Evolutionary conservation across 2,888 invertebrate species (phyloP).

Genomic region (Ichneumoninae sp.): DNA sequence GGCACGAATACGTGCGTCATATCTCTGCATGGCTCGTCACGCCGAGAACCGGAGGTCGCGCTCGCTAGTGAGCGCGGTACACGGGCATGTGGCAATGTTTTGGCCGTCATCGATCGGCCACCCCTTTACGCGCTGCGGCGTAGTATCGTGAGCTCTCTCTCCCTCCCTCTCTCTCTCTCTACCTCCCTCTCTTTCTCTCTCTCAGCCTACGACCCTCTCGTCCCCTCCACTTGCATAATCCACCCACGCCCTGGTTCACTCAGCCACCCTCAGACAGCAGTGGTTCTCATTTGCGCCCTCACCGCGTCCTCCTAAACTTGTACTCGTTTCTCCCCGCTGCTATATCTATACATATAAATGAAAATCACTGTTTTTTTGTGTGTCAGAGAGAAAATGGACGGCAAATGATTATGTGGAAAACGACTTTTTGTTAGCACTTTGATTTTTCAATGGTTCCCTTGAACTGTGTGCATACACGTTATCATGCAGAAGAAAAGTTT

Average conservation of each 20-base stretch:
- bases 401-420: too few species aligned
- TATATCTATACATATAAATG: not conserved
- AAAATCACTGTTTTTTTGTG: not conserved
- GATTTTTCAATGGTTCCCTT: too few species aligned
- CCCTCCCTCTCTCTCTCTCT: conserved; percentile 59
- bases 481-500: too few species aligned
- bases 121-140: conserved; percentile 79
- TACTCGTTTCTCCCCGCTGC: not conserved
- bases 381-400: not conserved
- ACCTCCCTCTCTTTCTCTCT: conserved; percentile 35
- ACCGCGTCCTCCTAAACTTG: not conserved
- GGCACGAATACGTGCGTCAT: conserved; percentile 55
- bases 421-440: too few species aligned
- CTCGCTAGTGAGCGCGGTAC: conserved; percentile 55
- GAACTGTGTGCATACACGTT: too few species aligned
- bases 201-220: conserved; percentile 51
- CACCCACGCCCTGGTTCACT: conserved; percentile 83
- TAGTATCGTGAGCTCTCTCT: conserved; percentile 75
- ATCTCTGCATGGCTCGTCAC: conserved; percentile 30
- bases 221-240: conserved; percentile 77
- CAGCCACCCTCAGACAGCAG: conserved; percentile 79
- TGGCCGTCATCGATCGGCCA: conserved; percentile 83
- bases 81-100: conserved; percentile 84
- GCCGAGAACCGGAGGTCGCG: conserved; percentile 59
- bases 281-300: conserved; percentile 74